phyloP scores from a whole-genome alignment of 2,888 invertebrate genomes.

The Acronicta psi region DNA sequence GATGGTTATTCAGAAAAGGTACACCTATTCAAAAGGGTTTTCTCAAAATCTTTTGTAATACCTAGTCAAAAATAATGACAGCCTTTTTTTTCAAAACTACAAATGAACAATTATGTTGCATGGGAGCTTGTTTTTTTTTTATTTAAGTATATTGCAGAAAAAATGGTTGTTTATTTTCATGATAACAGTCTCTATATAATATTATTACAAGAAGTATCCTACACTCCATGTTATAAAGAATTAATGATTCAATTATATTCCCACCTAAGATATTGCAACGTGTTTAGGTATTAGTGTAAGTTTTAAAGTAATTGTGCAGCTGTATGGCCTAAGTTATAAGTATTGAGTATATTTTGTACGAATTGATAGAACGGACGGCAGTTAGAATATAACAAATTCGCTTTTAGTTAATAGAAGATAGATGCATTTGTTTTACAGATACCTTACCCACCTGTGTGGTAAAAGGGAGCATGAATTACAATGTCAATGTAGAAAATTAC shows the following conservation, averaged over 20 bases:
- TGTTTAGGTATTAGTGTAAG: conserved; percentile 43
- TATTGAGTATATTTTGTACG: conserved; percentile 52
- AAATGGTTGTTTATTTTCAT: too few relatives aligned
- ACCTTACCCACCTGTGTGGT: conserved; percentile 25
- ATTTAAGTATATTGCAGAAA: too few relatives aligned
- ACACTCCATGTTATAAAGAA: conserved; percentile 18
- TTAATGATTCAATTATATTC: conserved; percentile 50
- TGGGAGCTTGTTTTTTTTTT: too few relatives aligned
- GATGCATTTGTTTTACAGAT: conserved; percentile 28
- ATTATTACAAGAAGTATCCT: conserved; percentile 20
- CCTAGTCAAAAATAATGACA: too few relatives aligned
- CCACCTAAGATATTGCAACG: conserved; percentile 58
- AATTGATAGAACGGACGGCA: conserved; percentile 51
- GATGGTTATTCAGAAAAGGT: too few relatives aligned
- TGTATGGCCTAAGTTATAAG: conserved; percentile 57
- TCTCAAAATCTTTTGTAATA: too few relatives aligned
- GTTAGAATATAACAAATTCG: conserved; percentile 30
- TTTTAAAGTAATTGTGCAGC: conserved; percentile 34
- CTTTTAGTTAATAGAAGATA: conserved; percentile 41
- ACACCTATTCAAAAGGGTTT: too few relatives aligned
- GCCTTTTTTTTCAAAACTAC: too few relatives aligned
- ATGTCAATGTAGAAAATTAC: conserved; percentile 16
- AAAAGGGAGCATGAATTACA: conserved; percentile 9
- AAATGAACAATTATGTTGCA: too few relatives aligned
- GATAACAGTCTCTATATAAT: too few relatives aligned